Evolutionary conservation across 2,888 invertebrate genomes (phyloP), one percentile per base, ranked within the genome.

Genomic region (Dyspetes luteomarginatus): DNA sequence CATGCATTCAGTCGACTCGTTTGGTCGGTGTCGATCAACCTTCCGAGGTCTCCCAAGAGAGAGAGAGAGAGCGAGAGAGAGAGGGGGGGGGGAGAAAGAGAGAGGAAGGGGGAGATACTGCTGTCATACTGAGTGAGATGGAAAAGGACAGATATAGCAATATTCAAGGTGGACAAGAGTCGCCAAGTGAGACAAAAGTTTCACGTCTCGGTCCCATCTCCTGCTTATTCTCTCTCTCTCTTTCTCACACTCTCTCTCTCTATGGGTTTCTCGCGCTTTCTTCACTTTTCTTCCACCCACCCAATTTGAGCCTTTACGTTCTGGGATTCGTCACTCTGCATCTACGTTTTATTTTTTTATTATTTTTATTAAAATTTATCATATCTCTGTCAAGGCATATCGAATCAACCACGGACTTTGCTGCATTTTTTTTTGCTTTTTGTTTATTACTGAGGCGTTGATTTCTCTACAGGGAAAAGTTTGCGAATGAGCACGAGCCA

Each of bases 1-100:
- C 82, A n/a, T n/a, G 83, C 65, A 87, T 87, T 86, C 85, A 80
- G 83, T 84, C 87, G 87, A 90, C 90, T 86, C 90, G 90, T 91
- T 89, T 89, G 90, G 88, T 88, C 89, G 86, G 90, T 89, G 91
- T 91, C 91, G 91, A 91, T 91, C 90, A 91, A 90, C 90, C 91
- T 90, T 90, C 90, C 88, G 88, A 90, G 88, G 52, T 26, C 60
- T 52, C 43, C 60, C 26, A 71, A n/a, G n/a, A n/a, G n/a, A n/a
- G n/a, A n/a, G n/a, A n/a, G n/a, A n/a, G n/a, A n/a, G n/a, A n/a
- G n/a, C n/a, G n/a, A n/a, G n/a, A n/a, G n/a, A n/a, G n/a, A n/a
- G n/a, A n/a, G n/a, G n/a, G n/a, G n/a, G n/a, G n/a, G n/a, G n/a
- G n/a, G n/a, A n/a, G n/a, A n/a, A n/a, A n/a, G n/a, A n/a, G n/a